phyloP scores from a whole-genome alignment of 1,140 invertebrate species.

The Lucilia sericata region DNA sequence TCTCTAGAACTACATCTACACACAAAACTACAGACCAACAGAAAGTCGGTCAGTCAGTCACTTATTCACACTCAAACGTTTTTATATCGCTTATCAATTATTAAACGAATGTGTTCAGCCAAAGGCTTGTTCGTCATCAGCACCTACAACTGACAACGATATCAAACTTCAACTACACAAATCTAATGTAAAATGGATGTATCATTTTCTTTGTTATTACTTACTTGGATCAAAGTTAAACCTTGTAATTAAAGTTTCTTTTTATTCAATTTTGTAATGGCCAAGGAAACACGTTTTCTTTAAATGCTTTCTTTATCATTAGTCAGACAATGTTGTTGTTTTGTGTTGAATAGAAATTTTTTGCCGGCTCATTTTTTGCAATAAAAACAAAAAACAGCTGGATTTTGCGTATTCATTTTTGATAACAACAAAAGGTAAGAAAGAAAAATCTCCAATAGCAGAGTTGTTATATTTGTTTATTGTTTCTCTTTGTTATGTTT shows the following conservation, averaged over 20 bases:
- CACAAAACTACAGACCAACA: neutral
- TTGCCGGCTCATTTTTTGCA: neutral
- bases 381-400: slow-evolving; percentile 24
- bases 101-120: neutral
- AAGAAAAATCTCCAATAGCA: neutral
- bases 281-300: slow-evolving; percentile 1
- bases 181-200: neutral
- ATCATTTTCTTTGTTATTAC: neutral
- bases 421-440: neutral
- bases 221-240: neutral
- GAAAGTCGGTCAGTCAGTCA: neutral
- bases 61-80: neutral
- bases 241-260: neutral
- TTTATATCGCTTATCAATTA: neutral
- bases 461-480: neutral
- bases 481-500: neutral
- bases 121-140: neutral
- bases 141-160: too few relatives aligned
- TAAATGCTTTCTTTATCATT: neutral
- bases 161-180: neutral
- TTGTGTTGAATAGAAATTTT: neutral
- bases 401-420: neutral
- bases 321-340: neutral
- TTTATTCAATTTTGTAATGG: neutral
- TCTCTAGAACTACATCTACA: neutral